phyloP scores from a whole-genome alignment of 53 echinoderm and acorn worm genomes.

The Stichopus horrens region DNA sequence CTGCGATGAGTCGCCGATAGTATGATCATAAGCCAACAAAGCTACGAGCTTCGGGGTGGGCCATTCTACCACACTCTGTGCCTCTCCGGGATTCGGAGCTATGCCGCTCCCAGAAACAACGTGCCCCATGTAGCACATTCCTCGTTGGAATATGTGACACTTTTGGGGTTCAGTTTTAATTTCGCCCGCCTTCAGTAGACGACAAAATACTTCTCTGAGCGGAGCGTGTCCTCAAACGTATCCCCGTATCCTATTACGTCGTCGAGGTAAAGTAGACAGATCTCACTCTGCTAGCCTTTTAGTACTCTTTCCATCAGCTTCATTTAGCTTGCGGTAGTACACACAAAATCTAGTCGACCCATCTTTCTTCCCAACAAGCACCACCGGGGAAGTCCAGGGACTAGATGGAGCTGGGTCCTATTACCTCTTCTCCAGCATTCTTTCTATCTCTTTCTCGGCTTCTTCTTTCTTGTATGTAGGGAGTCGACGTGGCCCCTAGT shows the following conservation, averaged over 20 bases:
- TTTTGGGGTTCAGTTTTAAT: constrained; percentile 58
- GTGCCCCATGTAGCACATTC: constrained; percentile 50
- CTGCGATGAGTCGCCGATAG: constrained; percentile 29
- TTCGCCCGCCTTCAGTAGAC: constrained; percentile 39
- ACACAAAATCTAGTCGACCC: constrained; percentile 22
- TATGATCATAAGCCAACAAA: constrained; percentile 52
- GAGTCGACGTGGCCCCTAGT: constrained; percentile 27
- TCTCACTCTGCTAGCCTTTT: constrained; percentile 53
- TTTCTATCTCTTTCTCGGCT: constrained; percentile 52
- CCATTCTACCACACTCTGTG: constrained; percentile 31
- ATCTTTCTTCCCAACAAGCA: constrained; percentile 63
- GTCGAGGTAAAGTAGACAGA: constrained; percentile 24
- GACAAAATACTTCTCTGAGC: constrained; percentile 13
- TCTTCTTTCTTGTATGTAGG: constrained; percentile 52
- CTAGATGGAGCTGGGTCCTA: constrained; percentile 56
- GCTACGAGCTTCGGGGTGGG: constrained; percentile 50
- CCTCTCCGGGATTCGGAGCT: constrained; percentile 36
- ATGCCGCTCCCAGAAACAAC: constrained; percentile 39
- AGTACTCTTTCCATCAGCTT: constrained; percentile 20
- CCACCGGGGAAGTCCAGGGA: constrained; percentile 64
- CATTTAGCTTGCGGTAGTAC: too few relatives aligned
- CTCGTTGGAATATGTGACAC: constrained; percentile 50
- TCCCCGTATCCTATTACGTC: constrained; percentile 29
- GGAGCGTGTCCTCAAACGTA: constrained; percentile 34
- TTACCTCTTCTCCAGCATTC: constrained; percentile 60